A percentile compares a stretch with the other conserved stretches of the same genome.
Evolutionary conservation across 2,113 vertebrate genomes (phyloP).

Genomic region (Nettapus auritus): DNA sequence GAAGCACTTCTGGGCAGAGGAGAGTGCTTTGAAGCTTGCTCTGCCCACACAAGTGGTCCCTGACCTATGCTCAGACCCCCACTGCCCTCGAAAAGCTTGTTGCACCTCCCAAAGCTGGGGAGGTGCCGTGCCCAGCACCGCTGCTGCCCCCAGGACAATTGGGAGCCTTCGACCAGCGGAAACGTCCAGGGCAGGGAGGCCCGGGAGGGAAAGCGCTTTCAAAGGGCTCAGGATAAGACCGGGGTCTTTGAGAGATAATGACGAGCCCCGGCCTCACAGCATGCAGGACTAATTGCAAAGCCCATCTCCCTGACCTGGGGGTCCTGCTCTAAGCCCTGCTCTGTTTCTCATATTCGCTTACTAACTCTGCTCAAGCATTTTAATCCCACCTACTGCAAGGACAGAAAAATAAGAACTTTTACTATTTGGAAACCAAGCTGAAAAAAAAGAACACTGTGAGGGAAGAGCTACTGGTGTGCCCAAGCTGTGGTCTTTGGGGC

Average conservation of each 20-base stretch:
- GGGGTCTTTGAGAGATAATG: not conserved
- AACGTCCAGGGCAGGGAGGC: not conserved
- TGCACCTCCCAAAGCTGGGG: not conserved
- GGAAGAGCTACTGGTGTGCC: not conserved
- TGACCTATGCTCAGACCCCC: fast-evolving
- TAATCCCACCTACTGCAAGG: constrained; percentile 11
- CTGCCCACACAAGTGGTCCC: not conserved
- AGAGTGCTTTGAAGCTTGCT: not conserved
- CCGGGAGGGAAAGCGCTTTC: not conserved
- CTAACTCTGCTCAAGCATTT: constrained; percentile 35
- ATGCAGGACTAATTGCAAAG: constrained; percentile 62
- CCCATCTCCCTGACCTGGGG: not conserved
- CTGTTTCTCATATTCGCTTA: constrained; percentile 2
- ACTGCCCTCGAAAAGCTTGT: not conserved
- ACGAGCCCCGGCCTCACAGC: not conserved
- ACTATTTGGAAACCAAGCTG: not conserved
- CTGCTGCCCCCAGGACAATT: not conserved
- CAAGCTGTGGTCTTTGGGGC: not conserved
- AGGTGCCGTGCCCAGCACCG: not conserved
- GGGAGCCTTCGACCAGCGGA: not conserved
- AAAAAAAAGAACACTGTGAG: not conserved
- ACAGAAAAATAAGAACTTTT: not conserved
- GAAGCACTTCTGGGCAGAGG: not conserved
- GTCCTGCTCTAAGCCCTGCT: constrained; percentile 19
- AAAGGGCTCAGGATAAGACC: not conserved